Percentiles rank a stretch among this genome's conserved stretches.
phyloP scores from a whole-genome alignment of 2,888 invertebrate genomes.

The Dynastes hyllus region DNA sequence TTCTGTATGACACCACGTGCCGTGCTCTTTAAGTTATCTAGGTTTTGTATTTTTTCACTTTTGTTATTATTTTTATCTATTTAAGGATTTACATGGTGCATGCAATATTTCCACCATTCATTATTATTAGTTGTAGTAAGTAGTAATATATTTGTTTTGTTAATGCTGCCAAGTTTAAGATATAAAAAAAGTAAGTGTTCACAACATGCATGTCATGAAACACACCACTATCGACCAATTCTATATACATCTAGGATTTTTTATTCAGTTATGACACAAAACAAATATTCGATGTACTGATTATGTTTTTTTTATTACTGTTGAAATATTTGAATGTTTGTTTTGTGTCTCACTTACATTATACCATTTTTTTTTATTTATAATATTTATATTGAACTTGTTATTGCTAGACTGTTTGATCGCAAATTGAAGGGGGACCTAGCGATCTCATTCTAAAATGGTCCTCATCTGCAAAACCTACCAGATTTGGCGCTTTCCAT shows the following conservation, averaged over 20 bases:
- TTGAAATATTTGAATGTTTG: conserved; percentile 53
- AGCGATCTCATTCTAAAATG: conserved; percentile 68
- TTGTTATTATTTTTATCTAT: conserved; percentile 64
- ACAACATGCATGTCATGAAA: conserved; percentile 55
- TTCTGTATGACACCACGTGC: conserved; percentile 66
- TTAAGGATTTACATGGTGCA: conserved; percentile 68
- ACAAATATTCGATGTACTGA: conserved; percentile 38
- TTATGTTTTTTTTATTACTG: conserved; percentile 49
- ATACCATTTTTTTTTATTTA: conserved; percentile 52
- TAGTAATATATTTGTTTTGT: conserved; percentile 70
- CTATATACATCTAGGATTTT: conserved; percentile 55
- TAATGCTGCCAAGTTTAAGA: conserved; percentile 73
- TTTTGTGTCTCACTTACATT: conserved; percentile 52
- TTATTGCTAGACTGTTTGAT: conserved; percentile 56
- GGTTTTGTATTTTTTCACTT: conserved; percentile 66
- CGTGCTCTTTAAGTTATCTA: conserved; percentile 63
- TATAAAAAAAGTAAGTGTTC: conserved; percentile 59
- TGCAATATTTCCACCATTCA: conserved; percentile 68
- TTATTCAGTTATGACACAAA: conserved; percentile 53
- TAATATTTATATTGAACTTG: conserved; percentile 54
- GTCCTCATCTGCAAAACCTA: conserved; percentile 53
- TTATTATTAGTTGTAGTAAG: conserved; percentile 69
- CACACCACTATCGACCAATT: conserved; percentile 56
- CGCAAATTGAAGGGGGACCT: conserved; percentile 60
- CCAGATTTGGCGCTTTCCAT: conserved; percentile 27